Percentiles rank a stretch among this genome's conserved stretches.
These are phyloP conservation scores for Psephotus haematonotus DNA, from an alignment of 2,113 vertebrate species.

Conservation along the genomic window DNA sequence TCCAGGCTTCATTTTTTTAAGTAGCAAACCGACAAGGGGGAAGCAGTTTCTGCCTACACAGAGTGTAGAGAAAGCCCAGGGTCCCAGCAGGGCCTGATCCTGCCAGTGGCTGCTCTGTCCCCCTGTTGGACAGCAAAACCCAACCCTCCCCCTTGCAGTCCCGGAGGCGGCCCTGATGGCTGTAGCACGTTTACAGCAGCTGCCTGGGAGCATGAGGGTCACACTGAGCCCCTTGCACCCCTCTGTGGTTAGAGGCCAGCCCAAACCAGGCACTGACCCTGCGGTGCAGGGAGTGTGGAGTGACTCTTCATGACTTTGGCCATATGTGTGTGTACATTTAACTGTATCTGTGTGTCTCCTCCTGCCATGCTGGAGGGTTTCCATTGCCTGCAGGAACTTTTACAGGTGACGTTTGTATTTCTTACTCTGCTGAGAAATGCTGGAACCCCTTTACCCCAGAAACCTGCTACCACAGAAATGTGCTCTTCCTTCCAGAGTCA, in stretches of 20 bases:
- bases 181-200: neutral
- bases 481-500: neutral
- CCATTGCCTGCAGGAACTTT: neutral
- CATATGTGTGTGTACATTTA: accelerated
- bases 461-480: neutral
- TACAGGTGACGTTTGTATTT: neutral
- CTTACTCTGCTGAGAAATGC: neutral
- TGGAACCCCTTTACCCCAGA: neutral
- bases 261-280: neutral
- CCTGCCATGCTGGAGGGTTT: neutral
- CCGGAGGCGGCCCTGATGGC: neutral
- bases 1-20: neutral
- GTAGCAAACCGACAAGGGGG: neutral
- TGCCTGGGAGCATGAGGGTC: accelerated
- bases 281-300: neutral
- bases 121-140: accelerated
- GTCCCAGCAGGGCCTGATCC: neutral
- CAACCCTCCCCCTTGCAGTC: neutral
- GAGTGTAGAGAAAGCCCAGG: neutral
- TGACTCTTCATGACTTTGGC: accelerated
- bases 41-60: neutral
- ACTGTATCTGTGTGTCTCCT: accelerated
- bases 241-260: neutral
- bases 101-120: neutral
- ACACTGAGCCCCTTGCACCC: neutral